Base-by-base conservation (phyloP, 2,797 vertebrate genomes). In the Tenualosa thibaudeaui region DNA sequence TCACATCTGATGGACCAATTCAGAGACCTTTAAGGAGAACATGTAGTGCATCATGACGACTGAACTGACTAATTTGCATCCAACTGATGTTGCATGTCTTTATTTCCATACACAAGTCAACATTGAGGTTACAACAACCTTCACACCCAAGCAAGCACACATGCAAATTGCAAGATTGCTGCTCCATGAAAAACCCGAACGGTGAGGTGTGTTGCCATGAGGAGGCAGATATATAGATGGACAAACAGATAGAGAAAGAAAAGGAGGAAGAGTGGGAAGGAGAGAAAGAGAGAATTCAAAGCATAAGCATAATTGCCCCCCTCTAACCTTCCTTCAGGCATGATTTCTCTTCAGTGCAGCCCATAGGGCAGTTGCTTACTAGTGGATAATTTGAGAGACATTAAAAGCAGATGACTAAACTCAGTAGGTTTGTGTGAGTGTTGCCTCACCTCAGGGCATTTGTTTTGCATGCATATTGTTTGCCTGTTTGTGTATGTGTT, bases 381-480 rank as follows among this genome's bases (percentile, higher is more conserved):
- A 90, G 43, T 62, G 85, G 62, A 85, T 85, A 53, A 86, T 88
- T 84, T 90, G 83, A 56, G 90, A 89, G 85, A 88, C 87, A 84
- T 88, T 82, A 86, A 82, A 87, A 92, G 89, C 87, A 89, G 88
- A 86, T 89, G 83, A 92, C 92, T 90, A 87, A 88, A 87, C 89
- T 87, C 87, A 78, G 84, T 89, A 89, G 89, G 86, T 89, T 89
- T 54, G 81, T 85, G 89, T 86, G 86, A 88, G 86, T 81, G 68
- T 82, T 86, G 85, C 78, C 87, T 88, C 17, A 88, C 92, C 84
- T 88, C 88, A 89, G 92, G 91, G 85, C 88, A 86, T 93, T 93
- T 91, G 90, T 93, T 93, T 91, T 90, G 89, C 89, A 91, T 92
- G 90, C 92, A 91, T 91, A 91, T 92, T 90, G 90, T 91, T 90